Evolutionary conservation across 1,140 invertebrate genomes (phyloP), one percentile per base, ranked within the genome.

Genomic region (Drosophila subobscura): DNA sequence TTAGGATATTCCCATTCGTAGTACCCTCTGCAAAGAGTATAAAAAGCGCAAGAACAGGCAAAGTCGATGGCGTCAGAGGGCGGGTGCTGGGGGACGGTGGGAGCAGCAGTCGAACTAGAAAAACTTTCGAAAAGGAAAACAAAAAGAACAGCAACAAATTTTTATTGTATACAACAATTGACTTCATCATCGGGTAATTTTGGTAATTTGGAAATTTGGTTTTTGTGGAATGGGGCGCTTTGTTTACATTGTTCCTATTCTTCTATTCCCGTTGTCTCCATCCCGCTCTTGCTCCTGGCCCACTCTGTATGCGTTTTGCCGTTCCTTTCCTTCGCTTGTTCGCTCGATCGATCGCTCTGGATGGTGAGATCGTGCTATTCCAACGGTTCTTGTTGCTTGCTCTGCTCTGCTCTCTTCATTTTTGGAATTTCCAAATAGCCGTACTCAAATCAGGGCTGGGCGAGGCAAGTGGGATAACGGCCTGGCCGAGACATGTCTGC

Each of bases 141-240:
- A 64, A 70, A 37, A 37, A 37, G 33, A 37, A 70, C 41, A 55
- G 23, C 52, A 2, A 68, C 61, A 66, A 58, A 76, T 55, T 71
- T 76, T 58, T 85, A 80, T 86, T 81, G 83, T 86, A 86, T 88
- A 86, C 83, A 86, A 86, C 83, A 86, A 86, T 86, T 88, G 83
- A 86, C 83, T 86, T 86, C 83, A 86, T 81, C 83, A 88, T 88
- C 78, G 83, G 74, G 83, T 88, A 86, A 86, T 83, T 37, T 86
- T 86, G 78, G 65, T 68, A 70, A 70, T 70, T 70, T 68, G 66
- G 33, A 37, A 37, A 37, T 37, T 37, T 37, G 10, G 33, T 33
- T 27, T 27, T 37, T 55, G 29, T 70, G 66, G 73, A 88, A 86
- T 86, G 63, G 86, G 5, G 55, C 78, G 54, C 66, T 83, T 83